Percentiles rank a stretch among this genome's conserved stretches.
phyloP scores from a whole-genome alignment of 2,888 invertebrate species.

The Trichopria drosophilae region DNA sequence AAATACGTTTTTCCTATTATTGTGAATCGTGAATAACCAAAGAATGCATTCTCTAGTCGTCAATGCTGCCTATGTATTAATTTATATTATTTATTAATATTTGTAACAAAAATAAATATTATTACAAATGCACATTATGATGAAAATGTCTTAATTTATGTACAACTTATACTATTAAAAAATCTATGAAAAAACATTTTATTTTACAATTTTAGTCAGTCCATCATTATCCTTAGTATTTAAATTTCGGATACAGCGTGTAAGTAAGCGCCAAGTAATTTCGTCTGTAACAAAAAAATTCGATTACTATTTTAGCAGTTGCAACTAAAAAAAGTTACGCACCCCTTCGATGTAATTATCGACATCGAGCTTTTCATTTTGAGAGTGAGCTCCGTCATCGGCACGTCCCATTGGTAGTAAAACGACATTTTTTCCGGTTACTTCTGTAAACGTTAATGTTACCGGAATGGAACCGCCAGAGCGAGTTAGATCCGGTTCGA shows the following conservation, averaged over 20 bases:
- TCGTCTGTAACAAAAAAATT: slow-evolving; percentile 71
- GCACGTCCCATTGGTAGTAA: slow-evolving; percentile 92
- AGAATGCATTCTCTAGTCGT: no score
- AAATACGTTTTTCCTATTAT: no score
- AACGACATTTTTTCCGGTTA: slow-evolving; percentile 89
- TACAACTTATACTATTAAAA: no score
- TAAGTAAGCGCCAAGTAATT: slow-evolving; percentile 86
- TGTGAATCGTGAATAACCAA: no score
- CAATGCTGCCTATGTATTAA: no score
- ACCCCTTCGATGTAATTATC: slow-evolving; percentile 93
- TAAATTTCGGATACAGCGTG: slow-evolving; percentile 71
- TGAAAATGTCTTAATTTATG: no score
- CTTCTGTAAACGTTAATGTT: slow-evolving; percentile 88
- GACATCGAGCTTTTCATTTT: slow-evolving; percentile 94
- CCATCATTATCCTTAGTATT: no score
- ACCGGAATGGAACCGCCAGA: slow-evolving; percentile 98
- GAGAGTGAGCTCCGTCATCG: slow-evolving; percentile 99
- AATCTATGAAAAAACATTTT: no score
- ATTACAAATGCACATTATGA: no score
- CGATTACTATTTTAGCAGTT: background rate
- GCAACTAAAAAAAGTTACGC: slow-evolving; percentile 51
- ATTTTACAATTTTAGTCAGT: no score
- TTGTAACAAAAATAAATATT: no score
- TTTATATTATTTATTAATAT: no score
- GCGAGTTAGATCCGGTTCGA: slow-evolving; percentile 90